Conservation (phyloP, 2,113 vertebrate species). For the Cheilinus undulatus region DNA sequence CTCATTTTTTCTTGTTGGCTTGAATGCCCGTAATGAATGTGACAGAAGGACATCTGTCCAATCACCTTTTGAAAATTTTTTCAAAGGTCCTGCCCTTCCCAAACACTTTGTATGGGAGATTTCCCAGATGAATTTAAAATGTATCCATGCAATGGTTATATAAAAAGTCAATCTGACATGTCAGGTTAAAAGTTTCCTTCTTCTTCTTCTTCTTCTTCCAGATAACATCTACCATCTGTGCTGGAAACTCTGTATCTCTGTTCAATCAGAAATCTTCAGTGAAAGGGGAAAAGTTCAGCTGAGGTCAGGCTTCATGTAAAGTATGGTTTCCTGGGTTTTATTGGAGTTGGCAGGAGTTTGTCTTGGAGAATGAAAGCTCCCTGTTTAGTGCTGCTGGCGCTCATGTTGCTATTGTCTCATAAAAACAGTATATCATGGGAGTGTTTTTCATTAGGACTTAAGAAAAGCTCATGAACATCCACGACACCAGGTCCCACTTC, state of each 20-base stretch:
- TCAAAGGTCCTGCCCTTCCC: too few relatives aligned
- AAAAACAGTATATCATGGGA: constrained; percentile 16
- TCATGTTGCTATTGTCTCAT: constrained; percentile 38
- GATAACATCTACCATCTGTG: constrained; percentile 1
- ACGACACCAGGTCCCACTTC: constrained; percentile 41
- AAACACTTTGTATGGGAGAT: too few relatives aligned
- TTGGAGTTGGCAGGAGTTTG: constrained; percentile 39
- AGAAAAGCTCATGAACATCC: constrained; percentile 18
- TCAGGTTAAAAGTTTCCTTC: too few relatives aligned
- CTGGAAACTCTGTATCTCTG: not conserved
- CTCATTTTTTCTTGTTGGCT: too few relatives aligned
- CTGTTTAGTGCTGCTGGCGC: constrained; percentile 35
- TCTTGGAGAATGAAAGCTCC: constrained; percentile 31
- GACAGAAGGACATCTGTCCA: too few relatives aligned
- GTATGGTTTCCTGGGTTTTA: constrained; percentile 41
- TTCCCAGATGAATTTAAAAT: too few relatives aligned
- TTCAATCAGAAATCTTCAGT: constrained; percentile 13
- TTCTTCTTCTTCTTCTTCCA: not conserved
- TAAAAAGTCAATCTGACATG: too few relatives aligned
- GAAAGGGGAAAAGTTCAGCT: constrained; percentile 26
- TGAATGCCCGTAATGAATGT: too few relatives aligned
- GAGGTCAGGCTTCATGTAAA: constrained; percentile 36
- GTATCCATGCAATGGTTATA: too few relatives aligned
- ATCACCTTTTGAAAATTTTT: too few relatives aligned
- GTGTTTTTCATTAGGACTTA: constrained; percentile 49